A percentile compares a stretch with the other conserved stretches of the same genome.
Conservation (phyloP, 1,140 invertebrate species). For the Listronotus oregonensis region DNA sequence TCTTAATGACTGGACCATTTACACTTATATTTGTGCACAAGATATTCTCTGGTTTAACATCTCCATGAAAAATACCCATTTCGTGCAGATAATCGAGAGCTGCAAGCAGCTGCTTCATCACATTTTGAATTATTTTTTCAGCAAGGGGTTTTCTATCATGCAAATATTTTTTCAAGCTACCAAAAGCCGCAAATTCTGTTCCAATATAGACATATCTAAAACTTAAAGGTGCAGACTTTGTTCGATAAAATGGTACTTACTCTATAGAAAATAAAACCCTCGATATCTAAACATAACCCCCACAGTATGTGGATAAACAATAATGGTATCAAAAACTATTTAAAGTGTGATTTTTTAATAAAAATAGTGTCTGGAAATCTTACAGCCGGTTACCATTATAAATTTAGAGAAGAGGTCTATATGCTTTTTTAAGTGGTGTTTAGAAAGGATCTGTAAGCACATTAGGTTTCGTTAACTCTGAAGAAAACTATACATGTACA, state of each 20-base stretch:
- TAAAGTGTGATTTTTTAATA: too few relatives aligned
- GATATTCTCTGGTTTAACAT: slow-evolving; percentile 31
- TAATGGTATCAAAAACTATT: too few relatives aligned
- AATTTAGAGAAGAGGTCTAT: too few relatives aligned
- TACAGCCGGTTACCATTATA: too few relatives aligned
- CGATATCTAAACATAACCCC: not conserved
- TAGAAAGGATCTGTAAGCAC: too few relatives aligned
- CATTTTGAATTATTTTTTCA: slow-evolving; percentile 1
- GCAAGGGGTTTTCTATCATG: not conserved
- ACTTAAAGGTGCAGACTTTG: slow-evolving; percentile 2
- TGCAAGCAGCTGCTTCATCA: slow-evolving; percentile 28
- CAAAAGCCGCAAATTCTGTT: slow-evolving; percentile 19
- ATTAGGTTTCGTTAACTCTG: too few relatives aligned
- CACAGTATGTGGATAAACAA: too few relatives aligned
- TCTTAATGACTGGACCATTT: slow-evolving; percentile 14
- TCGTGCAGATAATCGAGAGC: slow-evolving; percentile 24
- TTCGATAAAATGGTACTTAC: not conserved
- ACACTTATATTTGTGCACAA: not conserved
- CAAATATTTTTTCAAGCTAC: slow-evolving; percentile 8
- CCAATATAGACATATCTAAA: slow-evolving; percentile 30
- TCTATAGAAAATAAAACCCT: not conserved
- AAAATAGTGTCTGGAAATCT: too few relatives aligned
- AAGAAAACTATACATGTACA: too few relatives aligned
- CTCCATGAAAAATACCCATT: slow-evolving; percentile 28
- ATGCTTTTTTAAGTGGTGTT: too few relatives aligned